Percentiles rank a stretch among this genome's conserved stretches.
Evolutionary conservation across 53 echinoderm and acorn worm genomes (phyloP).

Genomic region (Hippasteria phrygiana): DNA sequence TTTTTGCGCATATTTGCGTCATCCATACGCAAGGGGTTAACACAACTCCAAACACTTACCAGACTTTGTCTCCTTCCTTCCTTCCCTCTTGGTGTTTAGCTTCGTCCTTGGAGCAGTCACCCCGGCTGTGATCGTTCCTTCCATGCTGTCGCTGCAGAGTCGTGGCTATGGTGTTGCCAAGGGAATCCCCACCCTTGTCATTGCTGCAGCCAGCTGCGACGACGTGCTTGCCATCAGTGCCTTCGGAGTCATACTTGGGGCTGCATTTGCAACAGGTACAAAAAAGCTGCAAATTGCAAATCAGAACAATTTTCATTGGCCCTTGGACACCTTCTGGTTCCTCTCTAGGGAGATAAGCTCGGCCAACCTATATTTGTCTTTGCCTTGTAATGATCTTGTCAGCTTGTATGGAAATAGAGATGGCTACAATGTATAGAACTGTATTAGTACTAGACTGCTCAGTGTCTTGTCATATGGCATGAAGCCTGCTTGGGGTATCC

Average conservation of each 20-base stretch:
- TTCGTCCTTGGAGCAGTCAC: slow-evolving; percentile 98
- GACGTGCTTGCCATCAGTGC: slow-evolving; percentile 96
- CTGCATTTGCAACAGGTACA: slow-evolving; percentile 56
- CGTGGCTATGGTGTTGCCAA: slow-evolving; percentile 88
- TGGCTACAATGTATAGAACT: too few species aligned
- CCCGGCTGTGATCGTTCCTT: slow-evolving; percentile 98
- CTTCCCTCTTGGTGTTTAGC: slow-evolving; percentile 38
- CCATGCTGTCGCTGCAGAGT: slow-evolving; percentile 87
- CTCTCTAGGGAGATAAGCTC: too few species aligned
- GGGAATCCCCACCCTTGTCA: slow-evolving; percentile 92
- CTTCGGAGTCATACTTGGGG: slow-evolving; percentile 83
- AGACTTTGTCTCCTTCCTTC: background rate
- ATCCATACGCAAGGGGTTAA: too few species aligned
- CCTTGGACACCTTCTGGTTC: too few species aligned
- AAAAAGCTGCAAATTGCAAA: background rate
- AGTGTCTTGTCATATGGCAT: too few species aligned
- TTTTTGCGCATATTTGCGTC: too few species aligned
- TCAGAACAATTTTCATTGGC: background rate
- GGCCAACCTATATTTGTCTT: too few species aligned
- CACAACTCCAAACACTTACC: background rate
- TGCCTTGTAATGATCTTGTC: too few species aligned
- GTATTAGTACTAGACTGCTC: too few species aligned
- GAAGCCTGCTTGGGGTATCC: too few species aligned
- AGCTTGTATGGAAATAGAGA: too few species aligned
- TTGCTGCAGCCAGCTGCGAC: slow-evolving; percentile 95